Conservation (phyloP, 2,797 vertebrate species). For the Gymnodraco acuticeps region DNA sequence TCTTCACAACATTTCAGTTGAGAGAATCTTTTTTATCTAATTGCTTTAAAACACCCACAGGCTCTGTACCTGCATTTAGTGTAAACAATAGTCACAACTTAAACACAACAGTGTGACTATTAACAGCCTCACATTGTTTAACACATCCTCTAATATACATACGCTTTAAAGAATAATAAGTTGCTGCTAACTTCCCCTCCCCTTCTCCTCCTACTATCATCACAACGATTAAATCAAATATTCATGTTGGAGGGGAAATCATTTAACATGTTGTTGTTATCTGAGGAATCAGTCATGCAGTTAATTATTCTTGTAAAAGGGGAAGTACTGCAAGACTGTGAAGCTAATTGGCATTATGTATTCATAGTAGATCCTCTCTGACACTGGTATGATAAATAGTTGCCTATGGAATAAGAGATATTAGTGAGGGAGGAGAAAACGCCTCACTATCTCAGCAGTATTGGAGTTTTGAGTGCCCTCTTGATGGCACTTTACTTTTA, state of each 20-base stretch:
- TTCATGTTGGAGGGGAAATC: constrained; percentile 60
- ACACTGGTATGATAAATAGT: constrained; percentile 38
- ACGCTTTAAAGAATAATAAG: constrained; percentile 66
- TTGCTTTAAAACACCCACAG: constrained; percentile 23
- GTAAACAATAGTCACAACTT: constrained; percentile 22
- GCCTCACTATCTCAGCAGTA: constrained; percentile 17
- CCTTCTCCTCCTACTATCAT: constrained; percentile 53
- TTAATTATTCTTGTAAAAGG: constrained; percentile 71
- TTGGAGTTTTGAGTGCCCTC: constrained; percentile 58
- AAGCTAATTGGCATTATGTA: constrained; percentile 60
- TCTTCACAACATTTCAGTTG: neutral
- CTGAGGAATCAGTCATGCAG: constrained; percentile 66
- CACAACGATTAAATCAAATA: constrained; percentile 66
- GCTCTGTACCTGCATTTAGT: constrained; percentile 30
- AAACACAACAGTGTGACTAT: constrained; percentile 42
- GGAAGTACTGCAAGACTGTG: constrained; percentile 55
- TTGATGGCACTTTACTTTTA: constrained; percentile 64
- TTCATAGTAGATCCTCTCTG: constrained; percentile 29
- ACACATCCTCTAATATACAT: constrained; percentile 68
- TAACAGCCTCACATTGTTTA: constrained; percentile 61
- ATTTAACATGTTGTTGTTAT: constrained; percentile 67
- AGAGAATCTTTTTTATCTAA: constrained; percentile 5
- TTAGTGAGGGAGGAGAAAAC: constrained; percentile 37
- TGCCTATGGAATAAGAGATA: constrained; percentile 46
- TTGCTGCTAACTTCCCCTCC: constrained; percentile 41